Conservation (phyloP, 2,888 invertebrate species). For the Lysandra bellargus region DNA sequence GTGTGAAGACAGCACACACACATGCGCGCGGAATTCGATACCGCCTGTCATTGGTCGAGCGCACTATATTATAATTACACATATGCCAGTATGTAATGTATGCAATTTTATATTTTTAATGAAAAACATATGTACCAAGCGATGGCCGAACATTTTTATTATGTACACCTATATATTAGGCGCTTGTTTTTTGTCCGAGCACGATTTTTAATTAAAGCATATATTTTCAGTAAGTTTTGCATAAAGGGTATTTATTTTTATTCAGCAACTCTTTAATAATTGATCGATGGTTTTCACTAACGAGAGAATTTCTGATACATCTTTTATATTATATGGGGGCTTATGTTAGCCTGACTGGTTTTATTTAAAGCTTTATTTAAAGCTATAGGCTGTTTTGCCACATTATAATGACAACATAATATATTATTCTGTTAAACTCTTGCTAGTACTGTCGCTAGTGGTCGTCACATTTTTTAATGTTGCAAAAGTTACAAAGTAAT, state of each 20-base stretch:
- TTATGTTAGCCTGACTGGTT: neutral
- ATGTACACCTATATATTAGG: conserved; percentile 24
- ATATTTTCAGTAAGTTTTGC: conserved; percentile 14
- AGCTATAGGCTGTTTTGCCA: neutral
- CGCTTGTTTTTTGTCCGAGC: neutral
- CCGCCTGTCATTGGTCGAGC: conserved; percentile 70
- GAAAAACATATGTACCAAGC: conserved; percentile 28
- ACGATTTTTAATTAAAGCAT: conserved; percentile 22
- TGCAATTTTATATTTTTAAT: conserved; percentile 36
- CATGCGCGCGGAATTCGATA: conserved; percentile 68
- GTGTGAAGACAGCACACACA: conserved; percentile 72
- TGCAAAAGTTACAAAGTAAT: neutral
- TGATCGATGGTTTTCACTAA: neutral
- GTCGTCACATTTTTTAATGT: too few species aligned
- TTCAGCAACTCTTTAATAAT: conserved; percentile 16
- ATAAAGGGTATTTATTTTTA: conserved; percentile 17
- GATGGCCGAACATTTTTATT: conserved; percentile 30
- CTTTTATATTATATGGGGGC: neutral
- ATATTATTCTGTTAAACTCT: neutral
- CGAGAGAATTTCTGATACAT: neutral
- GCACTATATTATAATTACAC: conserved; percentile 48
- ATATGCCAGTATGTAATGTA: conserved; percentile 31
- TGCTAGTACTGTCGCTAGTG: neutral
- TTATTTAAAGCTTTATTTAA: neutral
- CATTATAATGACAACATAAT: neutral